Evolutionary conservation across 1,140 invertebrate genomes (phyloP).

Genomic region (Drosophila lacertosa): DNA sequence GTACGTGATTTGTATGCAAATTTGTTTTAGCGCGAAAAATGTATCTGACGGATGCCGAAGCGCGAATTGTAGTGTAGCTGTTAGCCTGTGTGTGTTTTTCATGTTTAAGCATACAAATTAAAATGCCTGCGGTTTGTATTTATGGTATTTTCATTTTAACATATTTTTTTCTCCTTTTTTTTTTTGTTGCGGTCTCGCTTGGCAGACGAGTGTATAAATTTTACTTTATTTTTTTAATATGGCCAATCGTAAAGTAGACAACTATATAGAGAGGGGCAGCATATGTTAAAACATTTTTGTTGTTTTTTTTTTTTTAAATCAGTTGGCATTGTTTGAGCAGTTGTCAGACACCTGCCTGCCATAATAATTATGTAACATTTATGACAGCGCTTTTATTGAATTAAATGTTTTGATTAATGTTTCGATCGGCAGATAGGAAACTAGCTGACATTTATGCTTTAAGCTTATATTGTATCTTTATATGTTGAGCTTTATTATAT

Average conservation of each 20-base stretch:
- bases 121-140: constrained; percentile 68
- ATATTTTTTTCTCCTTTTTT: background rate
- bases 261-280: constrained; percentile 27
- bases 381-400: constrained; percentile 17
- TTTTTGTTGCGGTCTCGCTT: constrained; percentile 52
- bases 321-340: constrained; percentile 26
- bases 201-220: constrained; percentile 62
- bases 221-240: constrained; percentile 49
- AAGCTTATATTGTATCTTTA: background rate
- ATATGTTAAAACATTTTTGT: constrained; percentile 28
- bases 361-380: constrained; percentile 32
- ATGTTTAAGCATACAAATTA: constrained; percentile 58
- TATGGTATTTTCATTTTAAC: constrained; percentile 34
- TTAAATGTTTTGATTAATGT: constrained; percentile 42
- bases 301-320: constrained; percentile 28
- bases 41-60: constrained; percentile 65
- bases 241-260: constrained; percentile 66
- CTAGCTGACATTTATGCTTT: background rate
- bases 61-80: constrained; percentile 60
- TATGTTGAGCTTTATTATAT: background rate
- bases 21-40: constrained; percentile 51
- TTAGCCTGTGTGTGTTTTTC: constrained; percentile 48
- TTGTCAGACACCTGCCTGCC: constrained; percentile 32
- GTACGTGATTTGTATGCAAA: constrained; percentile 70
- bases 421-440: background rate